These are phyloP conservation scores for Solea senegalensis DNA, from an alignment of 2,113 vertebrate genomes.

Conservation along the genomic window DNA sequence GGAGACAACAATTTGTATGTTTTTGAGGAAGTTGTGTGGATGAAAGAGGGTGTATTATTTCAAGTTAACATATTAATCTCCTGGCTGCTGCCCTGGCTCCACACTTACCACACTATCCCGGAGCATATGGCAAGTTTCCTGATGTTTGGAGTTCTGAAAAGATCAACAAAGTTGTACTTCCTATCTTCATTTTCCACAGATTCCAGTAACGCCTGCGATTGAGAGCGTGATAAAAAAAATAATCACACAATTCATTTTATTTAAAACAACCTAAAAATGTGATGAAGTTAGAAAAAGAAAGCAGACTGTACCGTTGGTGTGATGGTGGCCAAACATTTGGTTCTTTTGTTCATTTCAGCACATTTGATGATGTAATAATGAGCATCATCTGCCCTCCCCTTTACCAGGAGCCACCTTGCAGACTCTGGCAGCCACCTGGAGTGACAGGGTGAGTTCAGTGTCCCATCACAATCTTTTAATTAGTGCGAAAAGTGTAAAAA, in stretches of 20 bases:
- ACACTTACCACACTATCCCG: conserved; percentile 76
- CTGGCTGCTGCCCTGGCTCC: too few species aligned
- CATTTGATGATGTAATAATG: conserved; percentile 84
- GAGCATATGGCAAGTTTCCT: conserved; percentile 71
- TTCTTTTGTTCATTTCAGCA: conserved; percentile 82
- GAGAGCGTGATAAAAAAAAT: background rate
- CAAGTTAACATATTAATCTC: too few species aligned
- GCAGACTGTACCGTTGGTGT: conserved; percentile 74
- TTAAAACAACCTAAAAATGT: background rate
- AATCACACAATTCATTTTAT: background rate
- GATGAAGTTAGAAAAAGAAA: background rate
- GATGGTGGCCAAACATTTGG: conserved; percentile 66
- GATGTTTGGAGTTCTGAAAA: conserved; percentile 76
- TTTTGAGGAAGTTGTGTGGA: too few species aligned
- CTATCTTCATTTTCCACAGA: conserved; percentile 34
- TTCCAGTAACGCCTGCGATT: conserved; percentile 69
- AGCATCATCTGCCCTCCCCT: conserved; percentile 80
- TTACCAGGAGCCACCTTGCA: conserved; percentile 89
- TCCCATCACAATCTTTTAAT: background rate
- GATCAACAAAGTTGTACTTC: conserved; percentile 75
- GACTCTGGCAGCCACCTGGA: conserved; percentile 93
- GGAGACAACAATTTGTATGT: too few species aligned
- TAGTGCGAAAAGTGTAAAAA: background rate
- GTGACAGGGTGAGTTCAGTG: conserved; percentile 1
- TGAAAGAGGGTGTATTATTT: too few species aligned